Evolutionary conservation across 2,797 vertebrate genomes (phyloP), one percentile per base, ranked within the genome.

Genomic region (Vultur gryphus): DNA sequence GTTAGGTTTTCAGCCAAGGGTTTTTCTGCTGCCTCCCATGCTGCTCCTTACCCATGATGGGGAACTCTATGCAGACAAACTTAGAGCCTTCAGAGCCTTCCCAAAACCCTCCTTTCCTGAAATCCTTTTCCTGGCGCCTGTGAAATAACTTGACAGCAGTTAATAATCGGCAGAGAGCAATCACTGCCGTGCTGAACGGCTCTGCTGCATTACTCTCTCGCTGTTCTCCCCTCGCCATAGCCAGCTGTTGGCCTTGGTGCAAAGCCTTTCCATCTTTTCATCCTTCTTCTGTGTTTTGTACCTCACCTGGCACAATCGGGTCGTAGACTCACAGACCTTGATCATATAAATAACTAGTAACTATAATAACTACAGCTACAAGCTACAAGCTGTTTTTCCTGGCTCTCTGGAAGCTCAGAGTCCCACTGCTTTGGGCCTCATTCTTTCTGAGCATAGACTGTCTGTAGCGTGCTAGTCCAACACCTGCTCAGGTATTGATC

Each of bases 301-400:
- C 33, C 16, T 0, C 11, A 2, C 35, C 39, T 52, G 90, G 49
- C 69, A 44, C 59, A 17, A 3, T 7, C 16, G n/a, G 13, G 39
- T n/a, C 0, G 0, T 9, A 25, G 58, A 7, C 33, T 76, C 57
- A 3, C 20, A 35, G 44, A 7, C 17, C 24, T 29, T 11, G 8
- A 39, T 58, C 62, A 13, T 33, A 11, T 11, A 39, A 87, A 48
- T 26, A 65, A 55, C 33, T 0, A 52, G 33, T 33, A 57, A 65
- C 10, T 66, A 17, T 28, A 54, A 48, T 4, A 29, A 35, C 19
- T 35, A 5, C 54, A 61, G 18, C 82, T 79, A 57, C 49, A 46
- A 85, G 39, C 15, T 87, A 10, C 4, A 9, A 41, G 52, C 58
- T 82, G 86, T 12, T 94, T 51, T 66, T 28, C 31, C 80, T 39